These are phyloP conservation scores for Gobio gobio DNA, from an alignment of 2,113 vertebrate genomes.

Conservation along the genomic window DNA sequence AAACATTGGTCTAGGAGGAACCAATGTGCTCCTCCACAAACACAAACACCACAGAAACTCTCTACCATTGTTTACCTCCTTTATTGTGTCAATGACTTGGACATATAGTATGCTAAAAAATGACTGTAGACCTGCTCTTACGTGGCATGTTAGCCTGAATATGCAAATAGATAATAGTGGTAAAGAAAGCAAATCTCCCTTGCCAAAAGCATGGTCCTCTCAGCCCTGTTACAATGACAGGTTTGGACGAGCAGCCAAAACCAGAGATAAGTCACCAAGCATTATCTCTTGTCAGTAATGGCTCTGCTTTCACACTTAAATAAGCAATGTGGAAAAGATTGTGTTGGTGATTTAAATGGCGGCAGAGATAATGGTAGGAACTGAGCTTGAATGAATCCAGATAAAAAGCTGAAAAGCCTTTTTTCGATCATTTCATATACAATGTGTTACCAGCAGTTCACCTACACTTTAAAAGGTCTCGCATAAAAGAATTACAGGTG, in stretches of 20 bases:
- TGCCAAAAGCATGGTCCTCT: conserved; percentile 56
- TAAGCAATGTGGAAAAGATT: conserved; percentile 69
- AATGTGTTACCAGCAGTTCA: neutral
- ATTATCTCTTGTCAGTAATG: conserved; percentile 60
- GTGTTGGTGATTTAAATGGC: conserved; percentile 67
- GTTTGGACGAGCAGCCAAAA: conserved; percentile 52
- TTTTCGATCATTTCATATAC: neutral
- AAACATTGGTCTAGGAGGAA: conserved; percentile 46
- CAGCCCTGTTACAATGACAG: conserved; percentile 58
- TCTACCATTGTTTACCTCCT: conserved; percentile 1
- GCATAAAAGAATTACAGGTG: neutral
- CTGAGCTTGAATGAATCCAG: conserved; percentile 58
- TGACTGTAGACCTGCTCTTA: conserved; percentile 23
- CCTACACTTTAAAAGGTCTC: neutral
- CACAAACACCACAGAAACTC: conserved; percentile 22
- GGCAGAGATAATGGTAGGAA: conserved; percentile 58
- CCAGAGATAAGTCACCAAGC: conserved; percentile 65
- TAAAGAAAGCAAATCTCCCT: conserved; percentile 54
- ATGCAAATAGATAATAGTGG: conserved; percentile 51
- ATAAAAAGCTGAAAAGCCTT: conserved; percentile 43
- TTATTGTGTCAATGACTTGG: conserved; percentile 12
- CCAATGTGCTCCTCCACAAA: conserved; percentile 57
- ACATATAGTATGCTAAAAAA: conserved; percentile 36
- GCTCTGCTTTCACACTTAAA: conserved; percentile 65
- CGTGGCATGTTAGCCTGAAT: conserved; percentile 23